Evolutionary conservation across 1,140 invertebrate genomes (phyloP), one percentile per base, ranked within the genome.

Genomic region (Danaus melanippus): DNA sequence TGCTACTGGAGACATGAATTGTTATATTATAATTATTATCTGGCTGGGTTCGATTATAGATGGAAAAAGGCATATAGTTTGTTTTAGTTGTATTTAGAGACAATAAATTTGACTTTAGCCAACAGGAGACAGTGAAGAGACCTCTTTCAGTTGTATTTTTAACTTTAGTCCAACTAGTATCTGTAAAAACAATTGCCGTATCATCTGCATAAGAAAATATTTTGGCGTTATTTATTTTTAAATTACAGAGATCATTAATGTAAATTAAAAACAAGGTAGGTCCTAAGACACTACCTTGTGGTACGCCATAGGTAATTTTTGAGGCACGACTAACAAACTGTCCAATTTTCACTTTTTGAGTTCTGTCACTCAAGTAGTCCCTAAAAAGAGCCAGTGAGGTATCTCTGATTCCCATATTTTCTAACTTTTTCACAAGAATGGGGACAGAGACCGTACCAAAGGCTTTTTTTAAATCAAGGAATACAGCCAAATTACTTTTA

Each of bases 361-460:
- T 58, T 41, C 48, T 44, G 10, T 47, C 4, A 1, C 32, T 12
- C 43, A 46, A 10, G 10, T 52, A 58, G 15, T 40, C 12, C 42
- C 9, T 6, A 3, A 58, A 32, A 6, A 46, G 32, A 3, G 39
- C 11, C 8, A 58, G 45, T 10, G 46, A 2, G 9, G 42, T 49
- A 6, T 45, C 56, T 41, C 48, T 50, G 12, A 58, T 58, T 5
- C 43, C 56, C 21, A 46, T 46, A 6, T n/a, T 46, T 11, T 57
- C 42, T n/a, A 57, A 15, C 10, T 56, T 56, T 12, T 47, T 4
- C 12, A n/a, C n/a, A n/a, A n/a, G n/a, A n/a, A n/a, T n/a, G n/a
- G n/a, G n/a, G n/a, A n/a, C n/a, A n/a, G n/a, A 47, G 0, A 59
- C 51, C 10, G 57, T 54, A 39, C 53, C 59, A 32, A 61, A 62